Conservation (phyloP, 2,888 invertebrate species). For the Glomeris marginata region DNA sequence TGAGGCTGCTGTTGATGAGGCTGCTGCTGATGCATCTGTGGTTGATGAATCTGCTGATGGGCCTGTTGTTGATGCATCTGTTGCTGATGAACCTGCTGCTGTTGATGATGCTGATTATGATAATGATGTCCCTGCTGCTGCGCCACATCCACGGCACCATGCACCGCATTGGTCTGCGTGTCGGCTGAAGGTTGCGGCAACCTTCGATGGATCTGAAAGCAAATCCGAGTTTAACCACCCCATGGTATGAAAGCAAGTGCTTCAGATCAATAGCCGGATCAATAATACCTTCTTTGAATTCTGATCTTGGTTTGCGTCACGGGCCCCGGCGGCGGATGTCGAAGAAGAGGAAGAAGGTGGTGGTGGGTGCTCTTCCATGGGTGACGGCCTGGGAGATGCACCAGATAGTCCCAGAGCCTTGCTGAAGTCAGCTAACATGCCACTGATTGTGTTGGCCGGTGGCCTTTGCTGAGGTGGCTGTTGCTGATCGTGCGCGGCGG, state of each 20-base stretch:
- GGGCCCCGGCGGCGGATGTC: no score
- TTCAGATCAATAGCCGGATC: no score
- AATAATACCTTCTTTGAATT: no score
- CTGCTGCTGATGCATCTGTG: not conserved
- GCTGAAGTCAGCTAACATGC: slow-evolving; percentile 34
- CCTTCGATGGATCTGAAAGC: no score
- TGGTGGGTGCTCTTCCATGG: no score
- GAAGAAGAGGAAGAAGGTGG: no score
- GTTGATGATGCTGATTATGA: not conserved
- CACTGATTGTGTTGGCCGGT: slow-evolving; percentile 13
- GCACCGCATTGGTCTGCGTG: no score
- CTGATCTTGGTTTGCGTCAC: no score
- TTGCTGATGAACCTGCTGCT: slow-evolving; percentile 4
- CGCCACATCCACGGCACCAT: no score
- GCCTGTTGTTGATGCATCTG: slow-evolving; percentile 7
- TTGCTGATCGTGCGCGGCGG: slow-evolving; percentile 1
- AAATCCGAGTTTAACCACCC: no score
- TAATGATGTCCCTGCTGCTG: slow-evolving; percentile 9
- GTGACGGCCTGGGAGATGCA: slow-evolving; percentile 11
- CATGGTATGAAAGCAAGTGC: no score
- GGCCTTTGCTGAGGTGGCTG: not conserved
- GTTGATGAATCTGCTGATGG: slow-evolving; percentile 7
- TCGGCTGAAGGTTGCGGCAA: no score
- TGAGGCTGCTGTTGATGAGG: slow-evolving; percentile 13
- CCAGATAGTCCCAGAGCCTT: slow-evolving; percentile 28